Evolutionary conservation across 2,888 invertebrate species (phyloP).

Genomic region (Kuschelorhynchus macadamiae): DNA sequence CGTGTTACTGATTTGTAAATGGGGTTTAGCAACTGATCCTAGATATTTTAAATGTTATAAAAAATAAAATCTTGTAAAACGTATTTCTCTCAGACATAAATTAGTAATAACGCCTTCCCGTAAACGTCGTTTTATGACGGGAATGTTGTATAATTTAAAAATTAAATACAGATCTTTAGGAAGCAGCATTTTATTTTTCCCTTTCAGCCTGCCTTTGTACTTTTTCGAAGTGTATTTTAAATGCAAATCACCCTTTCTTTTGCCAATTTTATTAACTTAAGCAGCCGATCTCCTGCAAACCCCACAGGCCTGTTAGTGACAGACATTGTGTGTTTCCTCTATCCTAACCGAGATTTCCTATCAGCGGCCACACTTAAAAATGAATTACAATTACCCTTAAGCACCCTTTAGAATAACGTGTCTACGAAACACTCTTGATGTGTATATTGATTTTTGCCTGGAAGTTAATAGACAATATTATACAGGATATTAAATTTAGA

Average conservation of each 20-base stretch:
- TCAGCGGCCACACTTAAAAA: constrained; percentile 62
- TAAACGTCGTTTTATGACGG: constrained; percentile 1
- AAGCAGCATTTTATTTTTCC: constrained; percentile 38
- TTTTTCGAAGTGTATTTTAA: constrained; percentile 51
- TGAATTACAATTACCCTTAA: constrained; percentile 63
- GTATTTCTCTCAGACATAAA: background rate
- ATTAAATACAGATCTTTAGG: constrained; percentile 45
- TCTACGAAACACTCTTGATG: constrained; percentile 46
- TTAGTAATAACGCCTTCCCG: background rate
- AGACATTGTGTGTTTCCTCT: constrained; percentile 57
- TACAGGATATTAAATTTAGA: constrained; percentile 7
- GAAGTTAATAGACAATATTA: constrained; percentile 28
- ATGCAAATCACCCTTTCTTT: constrained; percentile 58
- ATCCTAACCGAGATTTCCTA: constrained; percentile 48
- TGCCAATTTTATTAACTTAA: constrained; percentile 59
- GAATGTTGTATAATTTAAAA: constrained; percentile 46
- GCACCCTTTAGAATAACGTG: constrained; percentile 48
- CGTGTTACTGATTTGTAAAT: too few relatives aligned
- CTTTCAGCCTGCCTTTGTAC: constrained; percentile 42
- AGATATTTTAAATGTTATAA: too few relatives aligned
- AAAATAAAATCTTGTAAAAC: too few relatives aligned
- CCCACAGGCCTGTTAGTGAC: constrained; percentile 58
- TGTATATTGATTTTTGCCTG: constrained; percentile 37
- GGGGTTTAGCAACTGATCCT: too few relatives aligned
- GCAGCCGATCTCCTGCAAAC: constrained; percentile 53